Evolutionary conservation across 2,888 invertebrate species (phyloP).

Genomic region (Lithophane leautieri): DNA sequence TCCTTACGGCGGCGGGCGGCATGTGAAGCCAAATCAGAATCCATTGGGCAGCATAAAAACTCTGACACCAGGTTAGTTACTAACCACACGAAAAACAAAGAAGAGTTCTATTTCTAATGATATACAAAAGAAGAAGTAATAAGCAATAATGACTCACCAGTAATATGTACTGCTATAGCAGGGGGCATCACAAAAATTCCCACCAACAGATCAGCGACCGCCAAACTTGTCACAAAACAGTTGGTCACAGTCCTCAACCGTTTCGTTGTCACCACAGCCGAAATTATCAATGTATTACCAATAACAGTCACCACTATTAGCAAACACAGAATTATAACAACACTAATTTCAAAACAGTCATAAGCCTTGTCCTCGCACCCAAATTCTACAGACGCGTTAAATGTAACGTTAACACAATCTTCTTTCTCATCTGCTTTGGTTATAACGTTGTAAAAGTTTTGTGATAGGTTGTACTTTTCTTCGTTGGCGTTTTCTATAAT

Average conservation of each 20-base stretch:
- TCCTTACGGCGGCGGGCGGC: too few species aligned
- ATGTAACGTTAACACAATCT: conserved; percentile 65
- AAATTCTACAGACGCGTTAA: conserved; percentile 62
- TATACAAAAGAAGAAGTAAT: not conserved
- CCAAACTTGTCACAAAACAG: conserved; percentile 98
- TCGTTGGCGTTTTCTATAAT: conserved; percentile 78
- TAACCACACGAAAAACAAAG: too few species aligned
- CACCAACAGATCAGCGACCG: conserved; percentile 97
- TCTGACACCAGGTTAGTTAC: too few species aligned
- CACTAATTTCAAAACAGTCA: conserved; percentile 89
- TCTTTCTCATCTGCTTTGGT: conserved; percentile 66
- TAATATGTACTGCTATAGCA: conserved; percentile 96
- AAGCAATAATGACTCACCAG: conserved; percentile 90
- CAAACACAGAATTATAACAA: conserved; percentile 92
- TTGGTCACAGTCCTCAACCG: conserved; percentile 98
- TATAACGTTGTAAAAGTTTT: conserved; percentile 78
- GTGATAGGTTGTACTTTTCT: conserved; percentile 78
- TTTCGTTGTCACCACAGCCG: conserved; percentile 96
- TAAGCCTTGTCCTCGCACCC: conserved; percentile 73
- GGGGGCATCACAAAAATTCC: conserved; percentile 99
- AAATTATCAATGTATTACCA: conserved; percentile 97
- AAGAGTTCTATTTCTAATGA: too few species aligned
- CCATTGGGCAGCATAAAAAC: too few species aligned
- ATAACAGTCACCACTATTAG: conserved; percentile 94
- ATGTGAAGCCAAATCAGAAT: too few species aligned